Conservation (phyloP, 2,888 invertebrate genomes). For the Campopleginae sp. region DNA sequence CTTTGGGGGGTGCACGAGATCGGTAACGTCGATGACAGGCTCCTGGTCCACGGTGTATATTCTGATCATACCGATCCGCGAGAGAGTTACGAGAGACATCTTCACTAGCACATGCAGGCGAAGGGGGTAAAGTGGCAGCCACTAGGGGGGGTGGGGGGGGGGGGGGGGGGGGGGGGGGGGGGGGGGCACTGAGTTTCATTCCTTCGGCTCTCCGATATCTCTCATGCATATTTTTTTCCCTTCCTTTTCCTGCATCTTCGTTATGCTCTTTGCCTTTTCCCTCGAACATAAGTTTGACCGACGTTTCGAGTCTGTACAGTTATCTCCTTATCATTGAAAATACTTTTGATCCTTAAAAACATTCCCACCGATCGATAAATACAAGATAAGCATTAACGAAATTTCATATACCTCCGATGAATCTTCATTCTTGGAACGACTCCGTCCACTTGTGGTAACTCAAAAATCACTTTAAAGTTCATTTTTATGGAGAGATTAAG, state of each 20-base stretch:
- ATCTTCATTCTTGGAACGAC: conserved; percentile 8
- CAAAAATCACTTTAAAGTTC: conserved; percentile 18
- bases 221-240: conserved; percentile 34
- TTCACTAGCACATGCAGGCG: conserved; percentile 60
- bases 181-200: conserved; percentile 61
- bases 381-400: conserved; percentile 49
- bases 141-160: background rate
- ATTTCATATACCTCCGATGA: background rate
- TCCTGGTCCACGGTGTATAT: conserved; percentile 54
- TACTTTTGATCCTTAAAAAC: conserved; percentile 21
- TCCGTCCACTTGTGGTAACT: conserved; percentile 36
- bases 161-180: background rate
- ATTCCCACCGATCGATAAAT: conserved; percentile 18
- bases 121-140: background rate
- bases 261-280: conserved; percentile 10
- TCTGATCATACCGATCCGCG: conserved; percentile 66
- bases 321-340: conserved; percentile 44
- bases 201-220: conserved; percentile 46
- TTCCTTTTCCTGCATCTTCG: conserved; percentile 13
- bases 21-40: conserved; percentile 65
- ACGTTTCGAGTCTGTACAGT: conserved; percentile 48
- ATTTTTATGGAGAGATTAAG: conserved; percentile 24
- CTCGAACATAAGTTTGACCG: conserved; percentile 41
- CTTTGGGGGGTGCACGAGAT: conserved; percentile 60
- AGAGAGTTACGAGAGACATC: conserved; percentile 66